A percentile compares a stretch with the other conserved stretches of the same genome.
Conservation (phyloP, 2,888 invertebrate species). For the Vannuccia rotundouncinata region DNA sequence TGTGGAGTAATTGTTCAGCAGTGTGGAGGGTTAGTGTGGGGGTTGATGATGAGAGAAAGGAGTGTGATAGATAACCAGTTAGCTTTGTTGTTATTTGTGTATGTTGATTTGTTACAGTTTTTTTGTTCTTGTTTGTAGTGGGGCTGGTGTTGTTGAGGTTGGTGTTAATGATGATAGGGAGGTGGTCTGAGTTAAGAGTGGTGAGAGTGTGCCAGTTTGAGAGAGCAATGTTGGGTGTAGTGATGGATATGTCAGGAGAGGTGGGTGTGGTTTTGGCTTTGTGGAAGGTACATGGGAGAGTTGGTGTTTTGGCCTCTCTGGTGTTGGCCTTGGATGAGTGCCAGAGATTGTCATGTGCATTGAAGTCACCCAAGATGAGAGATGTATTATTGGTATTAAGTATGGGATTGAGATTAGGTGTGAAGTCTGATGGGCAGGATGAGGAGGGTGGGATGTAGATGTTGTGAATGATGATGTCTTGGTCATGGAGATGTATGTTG, state of each 20-base stretch:
- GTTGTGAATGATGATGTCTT: not conserved
- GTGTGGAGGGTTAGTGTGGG: too few species aligned
- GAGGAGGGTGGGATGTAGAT: slow-evolving; percentile 19
- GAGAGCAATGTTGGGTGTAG: not conserved
- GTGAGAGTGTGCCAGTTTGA: not conserved
- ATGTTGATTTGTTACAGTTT: too few species aligned
- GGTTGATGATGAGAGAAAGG: too few species aligned
- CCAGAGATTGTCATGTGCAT: slow-evolving; percentile 11
- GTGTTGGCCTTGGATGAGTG: not conserved
- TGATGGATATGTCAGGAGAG: not conserved
- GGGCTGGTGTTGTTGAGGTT: not conserved
- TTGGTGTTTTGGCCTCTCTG: slow-evolving; percentile 11
- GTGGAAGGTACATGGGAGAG: slow-evolving; percentile 6
- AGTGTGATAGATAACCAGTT: too few species aligned
- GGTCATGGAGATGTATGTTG: not conserved
- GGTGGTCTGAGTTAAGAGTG: not conserved
- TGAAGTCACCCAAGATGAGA: not conserved
- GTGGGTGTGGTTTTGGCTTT: not conserved
- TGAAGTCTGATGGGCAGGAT: not conserved
- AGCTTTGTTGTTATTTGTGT: too few species aligned
- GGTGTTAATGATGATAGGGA: not conserved
- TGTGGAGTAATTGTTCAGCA: too few species aligned
- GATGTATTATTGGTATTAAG: not conserved
- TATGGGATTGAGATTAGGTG: not conserved
- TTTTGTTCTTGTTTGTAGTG: not conserved